Evolutionary conservation across 2,888 invertebrate genomes (phyloP).

Genomic region (Tenodera sinensis): DNA sequence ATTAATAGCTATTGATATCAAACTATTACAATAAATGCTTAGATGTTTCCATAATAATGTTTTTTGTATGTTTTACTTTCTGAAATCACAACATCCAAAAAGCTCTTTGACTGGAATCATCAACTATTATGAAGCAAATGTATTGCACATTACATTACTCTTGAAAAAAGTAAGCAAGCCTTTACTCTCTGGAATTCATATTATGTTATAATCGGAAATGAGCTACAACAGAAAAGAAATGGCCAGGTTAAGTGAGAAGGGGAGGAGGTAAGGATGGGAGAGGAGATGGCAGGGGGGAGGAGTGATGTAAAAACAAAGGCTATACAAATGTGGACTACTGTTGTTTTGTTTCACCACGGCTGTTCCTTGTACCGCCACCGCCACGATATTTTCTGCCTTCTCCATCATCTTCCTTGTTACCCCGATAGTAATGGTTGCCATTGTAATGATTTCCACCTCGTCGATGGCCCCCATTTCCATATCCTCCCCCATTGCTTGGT

Average conservation of each 20-base stretch:
- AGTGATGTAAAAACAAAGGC: background rate
- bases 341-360: conserved; percentile 11
- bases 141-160: conserved; percentile 13
- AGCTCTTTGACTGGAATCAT: background rate
- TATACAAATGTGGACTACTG: background rate
- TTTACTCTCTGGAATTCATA: background rate
- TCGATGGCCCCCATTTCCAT: conserved; percentile 22
- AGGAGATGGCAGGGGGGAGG: background rate
- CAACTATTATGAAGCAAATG: conserved; percentile 2
- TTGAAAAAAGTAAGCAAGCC: conserved; percentile 5
- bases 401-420: conserved; percentile 33
- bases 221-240: background rate
- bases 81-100: background rate
- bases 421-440: conserved; percentile 36
- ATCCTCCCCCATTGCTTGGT: conserved; percentile 27
- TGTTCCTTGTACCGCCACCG: conserved; percentile 25
- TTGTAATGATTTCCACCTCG: conserved; percentile 29
- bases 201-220: background rate
- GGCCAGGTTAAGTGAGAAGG: background rate
- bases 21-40: background rate
- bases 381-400: conserved; percentile 33
- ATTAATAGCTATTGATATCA: background rate
- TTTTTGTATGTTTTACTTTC: background rate
- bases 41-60: background rate
- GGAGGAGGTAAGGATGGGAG: background rate